A percentile compares a stretch with the other conserved stretches of the same genome.
phyloP scores from a whole-genome alignment of 1,140 invertebrate species.

The Drosophila kanapiae region DNA sequence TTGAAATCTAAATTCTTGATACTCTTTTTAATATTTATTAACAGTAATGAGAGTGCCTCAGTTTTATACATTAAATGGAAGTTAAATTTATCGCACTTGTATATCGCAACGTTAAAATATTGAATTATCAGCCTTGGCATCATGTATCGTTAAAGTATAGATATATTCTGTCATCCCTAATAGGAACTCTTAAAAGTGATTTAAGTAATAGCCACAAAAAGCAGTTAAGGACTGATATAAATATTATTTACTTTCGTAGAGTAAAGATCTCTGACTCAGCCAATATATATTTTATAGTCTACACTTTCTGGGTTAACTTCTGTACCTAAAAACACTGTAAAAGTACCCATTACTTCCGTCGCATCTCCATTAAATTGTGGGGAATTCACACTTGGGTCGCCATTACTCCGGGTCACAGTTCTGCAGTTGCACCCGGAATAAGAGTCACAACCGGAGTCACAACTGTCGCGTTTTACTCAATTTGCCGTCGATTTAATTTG shows the following conservation, averaged over 20 bases:
- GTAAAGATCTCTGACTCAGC: not conserved
- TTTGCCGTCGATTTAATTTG: slow-evolving; percentile 83
- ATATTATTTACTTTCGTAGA: not conserved
- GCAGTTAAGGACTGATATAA: no score
- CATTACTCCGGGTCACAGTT: slow-evolving; percentile 20
- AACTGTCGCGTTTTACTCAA: slow-evolving; percentile 81
- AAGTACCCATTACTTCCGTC: not conserved
- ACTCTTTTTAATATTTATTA: no score
- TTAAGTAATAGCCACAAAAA: no score
- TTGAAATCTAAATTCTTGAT: no score
- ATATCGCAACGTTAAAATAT: no score
- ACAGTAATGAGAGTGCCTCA: no score
- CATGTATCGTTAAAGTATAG: no score
- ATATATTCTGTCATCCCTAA: no score
- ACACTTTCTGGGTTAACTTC: accelerated
- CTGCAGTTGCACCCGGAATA: slow-evolving; percentile 24
- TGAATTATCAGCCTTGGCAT: no score
- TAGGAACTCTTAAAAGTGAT: no score
- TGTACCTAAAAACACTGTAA: not conserved
- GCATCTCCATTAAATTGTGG: slow-evolving; percentile 1
- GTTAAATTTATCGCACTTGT: no score
- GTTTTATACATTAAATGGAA: no score
- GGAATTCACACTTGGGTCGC: not conserved
- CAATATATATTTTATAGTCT: not conserved
- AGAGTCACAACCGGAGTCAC: slow-evolving; percentile 52